These are phyloP conservation scores for Amaurobius ferox DNA, from an alignment of 2,888 invertebrate species.

Conservation along the genomic window DNA sequence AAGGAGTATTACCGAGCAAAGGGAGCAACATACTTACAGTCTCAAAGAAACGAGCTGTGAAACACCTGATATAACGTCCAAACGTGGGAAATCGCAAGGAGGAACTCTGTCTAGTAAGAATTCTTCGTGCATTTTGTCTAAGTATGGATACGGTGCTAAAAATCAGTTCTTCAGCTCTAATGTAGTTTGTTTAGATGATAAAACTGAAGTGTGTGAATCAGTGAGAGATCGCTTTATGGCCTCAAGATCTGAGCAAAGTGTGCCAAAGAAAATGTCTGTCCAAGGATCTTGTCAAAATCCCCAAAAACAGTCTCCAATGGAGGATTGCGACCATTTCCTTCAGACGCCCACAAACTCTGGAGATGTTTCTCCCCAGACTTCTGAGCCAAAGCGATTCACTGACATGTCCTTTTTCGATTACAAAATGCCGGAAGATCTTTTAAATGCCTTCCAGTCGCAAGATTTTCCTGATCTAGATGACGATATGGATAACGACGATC, in stretches of 20 bases:
- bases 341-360: constrained; percentile 54
- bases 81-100: background rate
- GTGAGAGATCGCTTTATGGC: background rate
- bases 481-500: constrained; percentile 76
- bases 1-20: constrained; percentile 23
- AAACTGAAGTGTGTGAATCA: background rate
- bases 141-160: constrained; percentile 33
- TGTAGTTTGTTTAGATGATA: constrained; percentile 17
- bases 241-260: background rate
- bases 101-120: background rate
- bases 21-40: constrained; percentile 3
- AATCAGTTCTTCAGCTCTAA: constrained; percentile 32
- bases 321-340: constrained; percentile 32
- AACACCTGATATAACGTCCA: background rate
- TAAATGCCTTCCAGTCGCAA: constrained; percentile 20
- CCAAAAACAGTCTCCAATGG: constrained; percentile 22
- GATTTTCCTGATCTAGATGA: constrained; percentile 54
- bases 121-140: constrained; percentile 25
- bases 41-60: constrained; percentile 20
- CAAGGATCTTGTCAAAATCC: background rate
- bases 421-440: constrained; percentile 20
- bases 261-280: constrained; percentile 1
- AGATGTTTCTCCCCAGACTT: constrained; percentile 26
- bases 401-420: constrained; percentile 43
- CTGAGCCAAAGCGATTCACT: constrained; percentile 33